Percentiles rank a stretch among this genome's conserved stretches.
Evolutionary conservation across 2,797 vertebrate genomes (phyloP).

Genomic region (Xerus rutilus): DNA sequence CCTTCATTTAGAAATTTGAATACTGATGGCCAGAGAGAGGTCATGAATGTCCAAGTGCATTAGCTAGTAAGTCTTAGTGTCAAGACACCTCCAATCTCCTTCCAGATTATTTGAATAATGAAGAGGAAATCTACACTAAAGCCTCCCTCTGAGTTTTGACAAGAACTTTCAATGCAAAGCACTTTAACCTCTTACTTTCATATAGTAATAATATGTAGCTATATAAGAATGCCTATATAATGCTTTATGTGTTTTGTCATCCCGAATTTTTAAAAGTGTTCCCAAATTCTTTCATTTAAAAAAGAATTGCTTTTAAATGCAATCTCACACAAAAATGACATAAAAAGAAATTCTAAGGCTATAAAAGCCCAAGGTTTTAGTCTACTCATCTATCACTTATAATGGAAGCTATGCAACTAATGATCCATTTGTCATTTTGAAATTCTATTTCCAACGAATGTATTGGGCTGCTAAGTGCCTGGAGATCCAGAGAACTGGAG

Average conservation of each 20-base stretch:
- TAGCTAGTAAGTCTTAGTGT: neutral
- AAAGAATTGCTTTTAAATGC: constrained; percentile 13
- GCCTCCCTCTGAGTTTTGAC: neutral
- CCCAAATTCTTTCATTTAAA: neutral
- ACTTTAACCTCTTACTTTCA: neutral
- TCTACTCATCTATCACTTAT: constrained; percentile 44
- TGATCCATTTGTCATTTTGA: constrained; percentile 49
- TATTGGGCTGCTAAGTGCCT: constrained; percentile 63
- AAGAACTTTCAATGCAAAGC: neutral
- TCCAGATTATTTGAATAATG: neutral
- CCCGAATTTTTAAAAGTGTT: neutral
- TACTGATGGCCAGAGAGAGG: neutral
- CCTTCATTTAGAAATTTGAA: neutral
- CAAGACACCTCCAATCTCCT: neutral
- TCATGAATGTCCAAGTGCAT: neutral
- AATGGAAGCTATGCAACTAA: neutral
- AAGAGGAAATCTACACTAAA: neutral
- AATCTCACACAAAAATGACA: neutral
- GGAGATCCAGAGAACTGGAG: constrained; percentile 62
- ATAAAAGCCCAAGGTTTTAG: constrained; percentile 38
- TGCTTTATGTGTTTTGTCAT: neutral
- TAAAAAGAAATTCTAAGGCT: neutral
- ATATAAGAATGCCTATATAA: neutral
- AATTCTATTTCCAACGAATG: neutral
- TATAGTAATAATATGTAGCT: neutral